Base-by-base conservation (phyloP, 2,797 vertebrate genomes). In the Sciaenops ocellatus region DNA sequence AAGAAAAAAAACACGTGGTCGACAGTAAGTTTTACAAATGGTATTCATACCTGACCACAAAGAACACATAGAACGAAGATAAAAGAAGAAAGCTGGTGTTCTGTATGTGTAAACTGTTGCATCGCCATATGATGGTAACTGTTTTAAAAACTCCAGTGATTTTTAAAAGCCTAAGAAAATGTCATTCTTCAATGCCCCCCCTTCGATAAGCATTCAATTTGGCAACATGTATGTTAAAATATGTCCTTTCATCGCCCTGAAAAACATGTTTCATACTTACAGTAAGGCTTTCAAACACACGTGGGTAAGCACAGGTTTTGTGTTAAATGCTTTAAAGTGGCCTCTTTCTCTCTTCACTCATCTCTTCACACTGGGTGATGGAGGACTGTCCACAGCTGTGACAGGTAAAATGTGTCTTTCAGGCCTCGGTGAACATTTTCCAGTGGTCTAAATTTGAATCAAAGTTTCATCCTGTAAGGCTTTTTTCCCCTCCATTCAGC, bases 261-360 rank as follows among this genome's bases (percentile, higher is more conserved):
- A 69, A 73, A 76, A 20, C n/a, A 61, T 0, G 12, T 69, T 50
- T 56, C 55, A 7, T 24, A 52, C 79, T 73, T 70, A 70, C 8
- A 69, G 54, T 87, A 92, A 91, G 92, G 91, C 88, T 79, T 74
- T 82, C 44, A 3, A 76, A 90, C 64, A 79, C 69, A 59, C 57
- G 42, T 46, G 20, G 42, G 18, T 34, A 82, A 90, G 89, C 84
- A 83, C 83, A 69, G 81, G 74, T 77, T 75, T 71, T 52, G 70
- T 69, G 64, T 79, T 82, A 67, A 79, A 83, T 78, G 76, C 56
- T 76, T 50, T 59, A 12, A 76, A 67, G 65, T 72, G 52, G 69
- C 6, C 41, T 1, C 5, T 82, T 74, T 34, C 56, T 7, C 22
- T 15, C 28, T 55, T 20, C 5, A 18, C 48, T 16, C 24, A 50